A percentile compares a stretch with the other conserved stretches of the same genome.
Conservation (phyloP, 2,113 vertebrate species). For the Calonectris borealis region DNA sequence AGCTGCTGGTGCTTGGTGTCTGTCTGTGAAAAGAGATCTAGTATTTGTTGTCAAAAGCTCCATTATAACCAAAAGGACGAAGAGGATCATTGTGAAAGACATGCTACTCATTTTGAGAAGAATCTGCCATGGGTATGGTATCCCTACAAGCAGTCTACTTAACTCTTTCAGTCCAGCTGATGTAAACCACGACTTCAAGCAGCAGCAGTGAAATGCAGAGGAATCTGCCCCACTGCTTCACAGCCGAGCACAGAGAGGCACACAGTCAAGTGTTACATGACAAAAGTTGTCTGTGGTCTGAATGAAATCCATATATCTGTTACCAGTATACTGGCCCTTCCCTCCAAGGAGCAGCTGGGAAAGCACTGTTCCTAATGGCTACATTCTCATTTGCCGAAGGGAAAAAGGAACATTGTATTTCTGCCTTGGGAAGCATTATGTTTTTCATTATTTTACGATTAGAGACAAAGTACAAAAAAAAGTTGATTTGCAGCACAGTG, state of each 20-base stretch:
- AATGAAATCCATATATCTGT: not conserved
- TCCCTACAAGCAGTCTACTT: not conserved
- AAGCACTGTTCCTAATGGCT: not conserved
- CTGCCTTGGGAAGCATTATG: constrained; percentile 2
- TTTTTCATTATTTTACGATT: constrained; percentile 35
- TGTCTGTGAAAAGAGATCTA: not conserved
- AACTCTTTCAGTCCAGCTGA: not conserved
- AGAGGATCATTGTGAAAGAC: not conserved
- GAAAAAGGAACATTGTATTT: constrained; percentile 14
- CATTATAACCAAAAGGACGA: not conserved
- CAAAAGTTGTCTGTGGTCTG: not conserved
- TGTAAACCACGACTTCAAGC: not conserved
- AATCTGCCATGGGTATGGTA: not conserved
- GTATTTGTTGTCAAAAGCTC: not conserved
- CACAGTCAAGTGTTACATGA: not conserved
- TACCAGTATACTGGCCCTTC: not conserved
- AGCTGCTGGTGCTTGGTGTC: not conserved
- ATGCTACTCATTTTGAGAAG: not conserved
- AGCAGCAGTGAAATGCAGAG: not conserved
- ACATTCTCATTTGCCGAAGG: not conserved
- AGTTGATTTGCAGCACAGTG: not conserved
- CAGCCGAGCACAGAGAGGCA: not conserved
- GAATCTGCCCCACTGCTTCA: not conserved
- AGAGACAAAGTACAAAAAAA: not conserved
- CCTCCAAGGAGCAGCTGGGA: not conserved